Conservation (phyloP, 37 sponge, comb jelly and placozoan genomes). For the Tethya wilhelma region DNA sequence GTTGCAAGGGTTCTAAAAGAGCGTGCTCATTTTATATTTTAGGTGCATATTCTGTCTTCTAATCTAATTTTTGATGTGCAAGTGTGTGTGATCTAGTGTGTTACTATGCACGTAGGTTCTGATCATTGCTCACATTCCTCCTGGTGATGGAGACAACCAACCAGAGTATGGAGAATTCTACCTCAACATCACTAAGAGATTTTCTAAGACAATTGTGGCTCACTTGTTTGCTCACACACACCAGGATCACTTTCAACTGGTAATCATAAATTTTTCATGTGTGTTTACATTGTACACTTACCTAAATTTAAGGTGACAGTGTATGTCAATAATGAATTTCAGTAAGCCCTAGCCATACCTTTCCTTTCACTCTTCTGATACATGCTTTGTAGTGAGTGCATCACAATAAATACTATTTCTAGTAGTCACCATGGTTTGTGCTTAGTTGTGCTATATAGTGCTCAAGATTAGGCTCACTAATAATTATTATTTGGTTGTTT, state of each 20-base stretch:
- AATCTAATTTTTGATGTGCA: background rate
- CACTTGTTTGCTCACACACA: constrained; percentile 83
- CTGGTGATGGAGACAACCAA: constrained; percentile 45
- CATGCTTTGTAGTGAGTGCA: too few relatives aligned
- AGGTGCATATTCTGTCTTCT: background rate
- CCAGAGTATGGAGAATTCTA: constrained; percentile 62
- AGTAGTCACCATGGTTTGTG: too few relatives aligned
- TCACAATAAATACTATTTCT: too few relatives aligned
- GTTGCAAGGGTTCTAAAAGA: background rate
- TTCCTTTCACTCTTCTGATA: too few relatives aligned
- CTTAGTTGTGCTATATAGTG: background rate
- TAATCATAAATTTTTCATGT: constrained; percentile 2
- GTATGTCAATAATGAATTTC: too few relatives aligned
- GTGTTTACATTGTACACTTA: too few relatives aligned
- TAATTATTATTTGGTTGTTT: background rate
- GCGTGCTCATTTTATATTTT: background rate
- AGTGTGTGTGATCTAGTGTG: too few relatives aligned
- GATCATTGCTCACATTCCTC: constrained; percentile 76
- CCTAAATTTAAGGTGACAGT: too few relatives aligned
- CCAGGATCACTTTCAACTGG: constrained; percentile 76
- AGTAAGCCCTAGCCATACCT: too few relatives aligned
- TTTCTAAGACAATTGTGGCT: constrained; percentile 69
- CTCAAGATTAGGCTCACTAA: background rate
- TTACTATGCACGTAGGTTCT: constrained; percentile 64
- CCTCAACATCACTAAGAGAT: constrained; percentile 50